Evolutionary conservation across 2,888 invertebrate genomes (phyloP), one percentile per base, ranked within the genome.

Genomic region (Tipula lateralis): DNA sequence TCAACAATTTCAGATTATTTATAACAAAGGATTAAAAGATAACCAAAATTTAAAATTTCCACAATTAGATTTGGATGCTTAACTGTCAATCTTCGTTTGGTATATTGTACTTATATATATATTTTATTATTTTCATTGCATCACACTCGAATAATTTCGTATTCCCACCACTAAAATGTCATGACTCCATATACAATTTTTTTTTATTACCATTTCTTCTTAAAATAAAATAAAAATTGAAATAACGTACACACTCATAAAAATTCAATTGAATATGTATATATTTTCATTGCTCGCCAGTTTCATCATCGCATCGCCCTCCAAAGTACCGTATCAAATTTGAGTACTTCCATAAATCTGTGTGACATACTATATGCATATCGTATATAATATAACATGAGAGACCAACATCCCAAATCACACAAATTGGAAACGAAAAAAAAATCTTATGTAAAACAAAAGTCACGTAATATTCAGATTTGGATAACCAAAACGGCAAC

Each of bases 311-410:
- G 9, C 66, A 66, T 24, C 66, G 66, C 44, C 6, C 50, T 50
- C 50, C 24, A 66, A 66, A 66, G 66, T 66, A 66, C 66, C 66
- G 24, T 9, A 66, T 24, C 66, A 66, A 66, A 66, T 66, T 66
- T 66, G 66, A 66, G 66, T 66, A 66, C 66, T 66, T 66, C 66
- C 66, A 66, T 66, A 66, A 66, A 66, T 66, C 66, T 66, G 66
- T 66, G 66, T 66, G 66, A 24, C 66, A 66, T 66, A 39, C 6
- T 66, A 24, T 66, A 19, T 66, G 4, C n/a, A n/a, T n/a, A 39
- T 39, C 66, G 9, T 66, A 66, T 66, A 66, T 66, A 66, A 16
- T 44, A 66, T 24, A 24, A 24, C 24, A 66, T 4, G 66, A 66
- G 24, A 66, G 66, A 66, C 66, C 66, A 66, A 24, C 66, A 66